Conservation (phyloP, 2,113 vertebrate genomes). For the Grantiella picta region DNA sequence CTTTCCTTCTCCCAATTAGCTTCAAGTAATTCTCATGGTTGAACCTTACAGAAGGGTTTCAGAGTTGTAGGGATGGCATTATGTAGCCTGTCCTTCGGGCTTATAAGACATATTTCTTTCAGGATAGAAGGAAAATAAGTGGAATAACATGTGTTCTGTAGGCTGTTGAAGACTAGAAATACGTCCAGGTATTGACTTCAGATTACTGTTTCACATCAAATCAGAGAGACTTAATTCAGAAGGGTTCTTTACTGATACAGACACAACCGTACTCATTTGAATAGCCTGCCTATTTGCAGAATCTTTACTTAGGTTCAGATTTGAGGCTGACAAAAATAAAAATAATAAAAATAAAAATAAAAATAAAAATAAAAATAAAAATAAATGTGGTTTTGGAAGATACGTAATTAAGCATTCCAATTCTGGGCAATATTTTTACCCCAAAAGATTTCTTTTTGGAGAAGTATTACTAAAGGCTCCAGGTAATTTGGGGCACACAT, state of each 20-base stretch:
- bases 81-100: not conserved
- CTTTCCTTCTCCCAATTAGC: not conserved
- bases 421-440: not conserved
- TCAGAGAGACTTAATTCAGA: not conserved
- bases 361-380: not conserved
- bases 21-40: not conserved
- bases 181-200: not conserved
- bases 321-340: not conserved
- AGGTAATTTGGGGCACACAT: not conserved
- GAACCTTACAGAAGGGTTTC: not conserved
- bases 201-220: not conserved
- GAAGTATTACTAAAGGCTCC: not conserved
- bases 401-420: not conserved
- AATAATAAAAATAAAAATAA: rapidly evolving
- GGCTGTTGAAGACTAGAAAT: not conserved
- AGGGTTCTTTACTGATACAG: not conserved
- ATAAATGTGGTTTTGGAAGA: not conserved
- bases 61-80: not conserved
- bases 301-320: not conserved
- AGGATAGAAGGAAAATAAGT: not conserved
- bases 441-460: not conserved
- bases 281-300: not conserved
- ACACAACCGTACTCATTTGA: not conserved
- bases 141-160: not conserved
- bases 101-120: not conserved